phyloP scores from a whole-genome alignment of 30 jellyfish, hydroid and myxozoan genomes.

The Cassiopea xamachana region DNA sequence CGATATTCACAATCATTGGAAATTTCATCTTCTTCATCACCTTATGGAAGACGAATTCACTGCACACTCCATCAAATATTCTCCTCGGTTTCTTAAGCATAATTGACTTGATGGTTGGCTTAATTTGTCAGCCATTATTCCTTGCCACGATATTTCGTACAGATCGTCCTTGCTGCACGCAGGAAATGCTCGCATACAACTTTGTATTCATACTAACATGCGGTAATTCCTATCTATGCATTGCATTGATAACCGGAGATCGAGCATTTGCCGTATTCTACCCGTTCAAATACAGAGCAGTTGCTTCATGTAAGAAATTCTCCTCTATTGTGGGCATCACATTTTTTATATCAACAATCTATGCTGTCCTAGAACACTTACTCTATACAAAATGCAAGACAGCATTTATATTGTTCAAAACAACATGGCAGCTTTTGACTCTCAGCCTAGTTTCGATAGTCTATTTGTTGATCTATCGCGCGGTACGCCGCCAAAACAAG shows the following conservation, averaged over 20 bases:
- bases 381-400: not conserved
- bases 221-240: constrained; percentile 17
- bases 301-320: constrained; percentile 9
- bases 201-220: constrained; percentile 13
- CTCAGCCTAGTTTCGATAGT: not conserved
- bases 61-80: constrained; percentile 52
- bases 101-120: constrained; percentile 29
- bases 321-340: not conserved
- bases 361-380: not conserved
- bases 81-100: constrained; percentile 37
- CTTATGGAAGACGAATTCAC: constrained; percentile 6
- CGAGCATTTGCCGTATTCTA: constrained; percentile 8
- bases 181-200: not conserved
- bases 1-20: constrained; percentile 23
- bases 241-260: constrained; percentile 4
- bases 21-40: constrained; percentile 42
- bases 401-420: not conserved
- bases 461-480: constrained; percentile 14
- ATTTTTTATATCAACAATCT: not conserved
- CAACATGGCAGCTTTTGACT: not conserved
- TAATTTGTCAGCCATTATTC: constrained; percentile 37
- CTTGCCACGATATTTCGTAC: not conserved
- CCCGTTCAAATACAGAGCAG: constrained; percentile 13
- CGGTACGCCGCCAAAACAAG: constrained; percentile 14
- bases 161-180: constrained; percentile 33